These are phyloP conservation scores for Panulirus ornatus DNA, from an alignment of 1,140 invertebrate species.

Conservation along the genomic window DNA sequence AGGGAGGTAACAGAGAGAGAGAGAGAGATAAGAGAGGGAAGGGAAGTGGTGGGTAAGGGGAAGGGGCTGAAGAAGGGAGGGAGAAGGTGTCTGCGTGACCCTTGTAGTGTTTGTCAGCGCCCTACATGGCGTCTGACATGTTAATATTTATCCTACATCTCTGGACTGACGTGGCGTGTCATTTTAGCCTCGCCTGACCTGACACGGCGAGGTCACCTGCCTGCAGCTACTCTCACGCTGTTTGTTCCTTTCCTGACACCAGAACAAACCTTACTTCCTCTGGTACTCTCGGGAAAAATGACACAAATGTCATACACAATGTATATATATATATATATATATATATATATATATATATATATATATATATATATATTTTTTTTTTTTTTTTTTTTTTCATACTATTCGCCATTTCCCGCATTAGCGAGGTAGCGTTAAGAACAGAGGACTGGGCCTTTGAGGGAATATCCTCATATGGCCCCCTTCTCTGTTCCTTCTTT, in stretches of 20 bases:
- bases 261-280: too few relatives aligned
- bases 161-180: slow-evolving; percentile 4
- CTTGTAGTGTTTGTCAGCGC: background rate
- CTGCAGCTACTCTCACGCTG: too few relatives aligned
- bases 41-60: background rate
- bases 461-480: too few relatives aligned
- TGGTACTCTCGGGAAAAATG: too few relatives aligned
- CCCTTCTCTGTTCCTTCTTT: too few relatives aligned
- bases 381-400: too few relatives aligned
- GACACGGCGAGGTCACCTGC: background rate
- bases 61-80: background rate
- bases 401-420: too few relatives aligned
- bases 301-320: too few relatives aligned
- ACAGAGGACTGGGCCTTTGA: too few relatives aligned
- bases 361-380: background rate
- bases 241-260: background rate
- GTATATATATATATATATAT: too few relatives aligned
- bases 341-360: background rate
- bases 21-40: background rate
- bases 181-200: slow-evolving; percentile 24
- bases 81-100: background rate
- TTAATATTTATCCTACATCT: background rate
- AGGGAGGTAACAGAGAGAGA: background rate
- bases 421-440: too few relatives aligned
- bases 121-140: background rate